Percentiles rank a stretch among this genome's conserved stretches.
These are phyloP conservation scores for Ooceraea biroi DNA, from an alignment of 1,140 invertebrate genomes.

Conservation along the genomic window DNA sequence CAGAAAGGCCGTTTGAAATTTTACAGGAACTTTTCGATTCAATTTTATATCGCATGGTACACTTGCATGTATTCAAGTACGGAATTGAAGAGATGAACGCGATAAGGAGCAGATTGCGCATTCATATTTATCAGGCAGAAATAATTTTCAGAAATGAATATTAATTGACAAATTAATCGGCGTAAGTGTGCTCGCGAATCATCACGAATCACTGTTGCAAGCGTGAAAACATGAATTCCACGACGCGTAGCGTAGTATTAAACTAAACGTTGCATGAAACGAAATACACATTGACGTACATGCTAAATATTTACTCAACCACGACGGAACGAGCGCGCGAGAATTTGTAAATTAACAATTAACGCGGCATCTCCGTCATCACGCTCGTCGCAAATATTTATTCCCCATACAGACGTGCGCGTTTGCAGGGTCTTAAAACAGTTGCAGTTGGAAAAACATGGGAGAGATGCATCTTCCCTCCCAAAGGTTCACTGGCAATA, in stretches of 20 bases:
- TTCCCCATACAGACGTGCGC: constrained; percentile 14
- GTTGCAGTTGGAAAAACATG: background rate
- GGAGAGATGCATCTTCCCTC: background rate
- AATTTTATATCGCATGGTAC: background rate
- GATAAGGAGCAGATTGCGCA: background rate
- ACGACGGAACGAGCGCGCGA: constrained; percentile 49
- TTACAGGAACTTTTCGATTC: background rate
- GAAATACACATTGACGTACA: constrained; percentile 49
- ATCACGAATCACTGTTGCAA: constrained; percentile 33
- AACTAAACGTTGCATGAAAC: constrained; percentile 58
- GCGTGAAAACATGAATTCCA: constrained; percentile 44
- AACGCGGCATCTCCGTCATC: constrained; percentile 34
- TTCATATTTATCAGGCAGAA: constrained; percentile 23
- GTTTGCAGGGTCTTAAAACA: constrained; percentile 16
- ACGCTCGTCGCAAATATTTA: constrained; percentile 46
- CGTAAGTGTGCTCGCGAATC: constrained; percentile 23
- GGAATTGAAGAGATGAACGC: background rate
- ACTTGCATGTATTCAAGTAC: background rate
- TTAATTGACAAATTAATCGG: constrained; percentile 57
- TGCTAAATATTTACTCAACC: constrained; percentile 60
- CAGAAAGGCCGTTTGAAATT: background rate
- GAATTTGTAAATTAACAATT: constrained; percentile 63
- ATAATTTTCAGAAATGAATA: constrained; percentile 36
- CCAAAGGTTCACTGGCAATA: background rate
- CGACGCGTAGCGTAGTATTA: constrained; percentile 35